These are phyloP conservation scores for Zoanthus sociatus DNA, from an alignment of 92 coral and sea anemone species.

Conservation along the genomic window DNA sequence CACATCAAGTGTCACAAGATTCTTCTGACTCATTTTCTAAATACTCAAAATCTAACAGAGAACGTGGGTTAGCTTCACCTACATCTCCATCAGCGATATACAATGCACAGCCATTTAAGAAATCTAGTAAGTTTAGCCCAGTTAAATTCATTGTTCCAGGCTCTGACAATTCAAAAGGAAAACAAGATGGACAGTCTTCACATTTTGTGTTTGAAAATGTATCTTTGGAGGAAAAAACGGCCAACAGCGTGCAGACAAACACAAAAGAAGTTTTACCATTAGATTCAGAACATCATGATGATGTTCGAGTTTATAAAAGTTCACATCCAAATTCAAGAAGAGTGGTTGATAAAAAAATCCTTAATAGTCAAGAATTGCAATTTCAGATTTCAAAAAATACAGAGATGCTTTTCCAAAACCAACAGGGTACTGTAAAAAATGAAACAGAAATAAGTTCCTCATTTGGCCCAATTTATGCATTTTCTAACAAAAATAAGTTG, in stretches of 20 bases:
- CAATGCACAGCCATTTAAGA: slow-evolving; percentile 39
- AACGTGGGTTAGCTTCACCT: not conserved
- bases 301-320: not conserved
- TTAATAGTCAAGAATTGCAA: not conserved
- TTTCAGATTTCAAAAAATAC: slow-evolving; percentile 33
- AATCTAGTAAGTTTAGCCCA: slow-evolving; percentile 40
- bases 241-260: not conserved
- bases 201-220: slow-evolving; percentile 28
- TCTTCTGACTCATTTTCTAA: not conserved
- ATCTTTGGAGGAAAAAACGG: not conserved
- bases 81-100: slow-evolving; percentile 24
- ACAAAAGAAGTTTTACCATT: not conserved
- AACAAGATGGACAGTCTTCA: not conserved
- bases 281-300: not conserved
- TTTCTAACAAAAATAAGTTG: not conserved
- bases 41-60: not conserved
- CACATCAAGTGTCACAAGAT: not conserved
- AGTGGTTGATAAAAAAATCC: not conserved
- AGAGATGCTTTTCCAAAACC: not conserved
- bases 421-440: not conserved
- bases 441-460: not conserved
- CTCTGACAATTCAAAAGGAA: not conserved
- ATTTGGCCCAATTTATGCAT: not conserved
- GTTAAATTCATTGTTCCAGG: not conserved
- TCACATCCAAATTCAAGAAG: not conserved